Percentiles rank a stretch among this genome's conserved stretches.
These are phyloP conservation scores for Chloroclystis v-ata DNA, from an alignment of 2,888 invertebrate genomes.

Conservation along the genomic window DNA sequence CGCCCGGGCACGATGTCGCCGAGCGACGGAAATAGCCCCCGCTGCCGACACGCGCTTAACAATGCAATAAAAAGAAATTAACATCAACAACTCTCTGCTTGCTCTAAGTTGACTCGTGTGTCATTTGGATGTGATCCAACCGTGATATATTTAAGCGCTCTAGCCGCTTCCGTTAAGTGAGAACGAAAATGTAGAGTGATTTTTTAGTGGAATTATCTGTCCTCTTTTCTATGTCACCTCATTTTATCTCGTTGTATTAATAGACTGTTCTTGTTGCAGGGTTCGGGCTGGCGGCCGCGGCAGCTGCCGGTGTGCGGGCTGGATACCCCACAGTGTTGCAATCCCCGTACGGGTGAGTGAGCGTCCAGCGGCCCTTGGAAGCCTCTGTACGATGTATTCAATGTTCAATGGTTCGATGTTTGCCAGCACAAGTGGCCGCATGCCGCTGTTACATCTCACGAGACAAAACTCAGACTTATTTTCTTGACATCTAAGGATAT, in stretches of 20 bases:
- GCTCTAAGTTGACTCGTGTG: conserved; percentile 74
- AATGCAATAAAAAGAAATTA: conserved; percentile 79
- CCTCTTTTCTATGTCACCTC: conserved; percentile 44
- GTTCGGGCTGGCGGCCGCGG: conserved; percentile 67
- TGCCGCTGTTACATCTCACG: conserved; percentile 72
- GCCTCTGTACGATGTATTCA: conserved; percentile 64
- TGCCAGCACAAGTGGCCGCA: conserved; percentile 73
- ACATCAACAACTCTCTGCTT: conserved; percentile 61
- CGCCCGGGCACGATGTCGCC: conserved; percentile 65
- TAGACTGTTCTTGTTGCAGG: conserved; percentile 59
- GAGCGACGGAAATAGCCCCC: conserved; percentile 71
- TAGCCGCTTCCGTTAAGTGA: conserved; percentile 71
- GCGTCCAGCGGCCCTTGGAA: conserved; percentile 29
- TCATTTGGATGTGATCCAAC: conserved; percentile 72
- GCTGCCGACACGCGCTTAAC: conserved; percentile 64
- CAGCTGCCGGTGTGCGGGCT: conserved; percentile 84
- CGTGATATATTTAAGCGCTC: conserved; percentile 61
- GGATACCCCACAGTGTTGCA: conserved; percentile 88
- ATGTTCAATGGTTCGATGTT: conserved; percentile 75
- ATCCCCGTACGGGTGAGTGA: conserved; percentile 91
- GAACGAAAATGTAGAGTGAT: conserved; percentile 60
- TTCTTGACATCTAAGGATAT: background rate
- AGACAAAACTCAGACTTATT: conserved; percentile 69
- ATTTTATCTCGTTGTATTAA: conserved; percentile 32
- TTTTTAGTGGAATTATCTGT: conserved; percentile 39